Base-by-base conservation (phyloP, 2,797 vertebrate species). In the Pipistrellus pipistrellus region DNA sequence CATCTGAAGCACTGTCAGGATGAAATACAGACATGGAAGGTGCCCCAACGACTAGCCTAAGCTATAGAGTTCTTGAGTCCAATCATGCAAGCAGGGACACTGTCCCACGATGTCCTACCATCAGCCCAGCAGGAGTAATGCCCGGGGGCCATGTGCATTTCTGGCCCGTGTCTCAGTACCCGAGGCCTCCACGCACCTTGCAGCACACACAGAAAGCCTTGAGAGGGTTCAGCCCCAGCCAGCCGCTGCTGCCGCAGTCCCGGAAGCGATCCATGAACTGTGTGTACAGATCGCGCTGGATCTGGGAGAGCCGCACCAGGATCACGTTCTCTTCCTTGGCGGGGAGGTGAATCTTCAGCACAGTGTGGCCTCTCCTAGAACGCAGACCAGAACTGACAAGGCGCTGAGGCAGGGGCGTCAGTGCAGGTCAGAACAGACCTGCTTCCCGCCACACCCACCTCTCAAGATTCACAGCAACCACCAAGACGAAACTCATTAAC, bases 121-220 rank as follows among this genome's bases (percentile, higher is more conserved):
- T 14, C 66, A 84, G 6, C n/a, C 6, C 30, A 21, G 35, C 1
- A 91, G 64, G 35, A 90, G 7, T 30, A 81, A 57, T 27, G 69
- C 44, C n/a, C 44, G 13, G 68, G 51, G n/a, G 90, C 44, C 27
- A 57, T 1, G 8, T 57, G 4, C 12, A 87, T 62, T 25, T 86
- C 83, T 66, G 71, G 44, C 41, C 38, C 17, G 15, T 6, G 64
- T 13, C 41, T 59, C 44, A 66, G 18, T 48, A 15, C 25, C 38
- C n/a, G 32, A 62, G 72, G 81, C 23, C 81, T 64, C 95, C 90
- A 97, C 98, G 71, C 96, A 99, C 99, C 99, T 99, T 99, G 97
- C 99, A 99, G 97, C 99, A 99, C 32, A 99, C 99, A 64, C 99
- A 99, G 97, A 99, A 99, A 84, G 99, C 99, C 98, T 99, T 99